Evolutionary conservation across 2,888 invertebrate genomes (phyloP).

Genomic region (Phengaris alcon): DNA sequence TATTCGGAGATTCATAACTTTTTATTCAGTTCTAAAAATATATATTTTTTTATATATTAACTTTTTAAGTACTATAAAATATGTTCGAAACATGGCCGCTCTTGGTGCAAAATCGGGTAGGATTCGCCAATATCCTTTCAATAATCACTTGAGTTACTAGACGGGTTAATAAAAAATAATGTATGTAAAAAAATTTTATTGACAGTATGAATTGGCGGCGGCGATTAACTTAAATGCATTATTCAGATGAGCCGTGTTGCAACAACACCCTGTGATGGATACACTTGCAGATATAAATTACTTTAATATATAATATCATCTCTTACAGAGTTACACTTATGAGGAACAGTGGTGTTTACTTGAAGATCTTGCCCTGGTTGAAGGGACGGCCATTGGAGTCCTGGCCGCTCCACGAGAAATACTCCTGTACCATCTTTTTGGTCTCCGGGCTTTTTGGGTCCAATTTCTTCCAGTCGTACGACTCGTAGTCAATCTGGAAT

Average conservation of each 20-base stretch:
- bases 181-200: constrained; percentile 26
- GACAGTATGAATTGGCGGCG: constrained; percentile 18
- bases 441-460: constrained; percentile 89
- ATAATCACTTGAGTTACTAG: no score
- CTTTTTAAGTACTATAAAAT: no score
- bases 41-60: no score
- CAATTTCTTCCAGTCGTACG: constrained; percentile 96
- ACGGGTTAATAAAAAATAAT: background rate
- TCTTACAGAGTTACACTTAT: background rate
- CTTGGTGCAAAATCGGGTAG: no score
- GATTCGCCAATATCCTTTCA: no score
- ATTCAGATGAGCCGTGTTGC: constrained; percentile 5
- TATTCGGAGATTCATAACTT: no score
- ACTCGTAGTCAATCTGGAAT: constrained; percentile 91
- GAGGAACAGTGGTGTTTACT: constrained; percentile 73
- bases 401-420: constrained; percentile 92
- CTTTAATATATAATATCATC: constrained; percentile 18
- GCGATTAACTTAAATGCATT: constrained; percentile 12
- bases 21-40: no score
- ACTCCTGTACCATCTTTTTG: constrained; percentile 91
- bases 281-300: constrained; percentile 9
- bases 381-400: constrained; percentile 94
- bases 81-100: no score
- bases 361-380: constrained; percentile 99
- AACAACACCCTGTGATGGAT: background rate